A percentile compares a stretch with the other conserved stretches of the same genome.
These are phyloP conservation scores for Syngnathus rostellatus DNA, from an alignment of 2,797 vertebrate species.

Conservation along the genomic window DNA sequence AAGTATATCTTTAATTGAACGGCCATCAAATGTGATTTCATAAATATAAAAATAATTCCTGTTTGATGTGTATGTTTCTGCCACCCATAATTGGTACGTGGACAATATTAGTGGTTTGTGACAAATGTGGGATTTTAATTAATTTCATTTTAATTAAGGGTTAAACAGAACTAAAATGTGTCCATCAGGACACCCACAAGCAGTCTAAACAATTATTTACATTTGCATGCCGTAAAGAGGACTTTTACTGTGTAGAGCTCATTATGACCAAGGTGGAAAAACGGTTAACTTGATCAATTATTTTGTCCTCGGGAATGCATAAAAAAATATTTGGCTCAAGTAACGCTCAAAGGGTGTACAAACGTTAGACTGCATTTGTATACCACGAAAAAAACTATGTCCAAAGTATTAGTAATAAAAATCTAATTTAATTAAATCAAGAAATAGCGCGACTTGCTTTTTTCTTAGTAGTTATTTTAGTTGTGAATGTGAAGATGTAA, in stretches of 20 bases:
- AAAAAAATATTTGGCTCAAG: neutral
- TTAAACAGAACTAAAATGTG: neutral
- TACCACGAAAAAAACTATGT: too few relatives aligned
- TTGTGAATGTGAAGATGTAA: neutral
- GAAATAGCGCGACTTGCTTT: neutral
- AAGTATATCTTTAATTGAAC: too few relatives aligned
- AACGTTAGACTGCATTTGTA: neutral
- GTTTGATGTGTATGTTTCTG: too few relatives aligned
- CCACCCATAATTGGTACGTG: too few relatives aligned
- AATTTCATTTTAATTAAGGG: neutral
- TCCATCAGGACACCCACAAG: neutral
- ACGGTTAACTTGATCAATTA: neutral
- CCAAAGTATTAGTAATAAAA: too few relatives aligned
- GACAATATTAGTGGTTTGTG: neutral
- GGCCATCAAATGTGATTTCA: too few relatives aligned
- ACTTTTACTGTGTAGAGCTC: neutral
- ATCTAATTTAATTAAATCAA: neutral
- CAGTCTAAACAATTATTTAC: slow-evolving; percentile 11
- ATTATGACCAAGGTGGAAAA: neutral
- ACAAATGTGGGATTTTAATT: neutral
- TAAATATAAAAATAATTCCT: too few relatives aligned
- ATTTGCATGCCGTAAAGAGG: neutral
- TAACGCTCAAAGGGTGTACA: neutral
- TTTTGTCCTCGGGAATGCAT: neutral
- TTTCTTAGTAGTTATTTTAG: neutral